Percentiles rank a stretch among this genome's conserved stretches.
These are phyloP conservation scores for Bombus waltoni DNA, from an alignment of 1,140 invertebrate species.

Conservation along the genomic window DNA sequence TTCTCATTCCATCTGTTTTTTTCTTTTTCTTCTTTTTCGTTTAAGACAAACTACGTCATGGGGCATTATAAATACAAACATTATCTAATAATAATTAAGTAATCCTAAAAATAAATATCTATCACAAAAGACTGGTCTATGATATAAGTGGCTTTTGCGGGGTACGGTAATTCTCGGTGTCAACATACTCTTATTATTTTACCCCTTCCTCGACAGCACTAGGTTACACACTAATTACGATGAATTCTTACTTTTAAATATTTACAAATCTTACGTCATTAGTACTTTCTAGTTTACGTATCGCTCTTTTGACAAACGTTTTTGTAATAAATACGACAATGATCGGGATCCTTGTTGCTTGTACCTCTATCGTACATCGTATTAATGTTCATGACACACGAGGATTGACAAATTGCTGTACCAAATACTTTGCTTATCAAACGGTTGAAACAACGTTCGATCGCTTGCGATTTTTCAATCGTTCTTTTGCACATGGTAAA, in stretches of 20 bases:
- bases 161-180: conserved; percentile 31
- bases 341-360: conserved; percentile 15
- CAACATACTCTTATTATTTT: not conserved
- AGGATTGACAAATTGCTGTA: not conserved
- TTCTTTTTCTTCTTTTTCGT: not conserved
- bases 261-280: conserved; percentile 63
- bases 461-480: not conserved
- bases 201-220: not conserved
- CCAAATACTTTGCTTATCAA: not conserved
- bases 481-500: not conserved
- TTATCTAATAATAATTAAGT: conserved; percentile 56
- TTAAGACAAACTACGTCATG: conserved; percentile 30
- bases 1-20: not conserved
- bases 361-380: not conserved
- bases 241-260: conserved; percentile 55
- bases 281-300: conserved; percentile 14
- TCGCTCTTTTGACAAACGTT: not conserved
- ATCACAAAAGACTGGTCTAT: conserved; percentile 80
- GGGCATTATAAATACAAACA: conserved; percentile 61
- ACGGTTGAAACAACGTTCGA: not conserved
- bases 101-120: conserved; percentile 81
- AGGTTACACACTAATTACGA: conserved; percentile 32
- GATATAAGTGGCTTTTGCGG: conserved; percentile 60
- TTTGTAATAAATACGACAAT: conserved; percentile 47
- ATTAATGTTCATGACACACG: conserved; percentile 30